phyloP scores from a whole-genome alignment of 2,797 vertebrate species.

The Melanitta fusca region DNA sequence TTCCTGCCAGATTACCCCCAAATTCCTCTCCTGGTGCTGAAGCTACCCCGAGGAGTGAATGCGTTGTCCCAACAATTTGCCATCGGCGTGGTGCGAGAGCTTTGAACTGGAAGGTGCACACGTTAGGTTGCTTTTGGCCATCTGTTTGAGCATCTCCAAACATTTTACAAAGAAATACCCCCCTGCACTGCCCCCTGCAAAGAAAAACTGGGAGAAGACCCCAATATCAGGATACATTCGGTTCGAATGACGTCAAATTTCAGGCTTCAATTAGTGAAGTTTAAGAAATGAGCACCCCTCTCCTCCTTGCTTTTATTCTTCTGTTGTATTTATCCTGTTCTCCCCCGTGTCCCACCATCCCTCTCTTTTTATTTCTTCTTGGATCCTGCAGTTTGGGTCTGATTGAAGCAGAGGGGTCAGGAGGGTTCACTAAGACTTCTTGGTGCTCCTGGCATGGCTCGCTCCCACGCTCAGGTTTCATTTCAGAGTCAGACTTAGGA shows the following conservation, averaged over 20 bases:
- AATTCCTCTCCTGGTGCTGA: background rate
- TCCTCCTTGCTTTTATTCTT: background rate
- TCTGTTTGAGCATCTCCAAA: background rate
- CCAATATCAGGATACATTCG: fast-evolving
- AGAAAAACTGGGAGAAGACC: background rate
- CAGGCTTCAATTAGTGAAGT: fast-evolving
- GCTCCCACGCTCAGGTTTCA: background rate
- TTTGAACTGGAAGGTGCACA: background rate
- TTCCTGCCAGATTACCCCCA: background rate
- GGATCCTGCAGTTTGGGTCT: background rate
- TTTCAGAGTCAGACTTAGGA: background rate
- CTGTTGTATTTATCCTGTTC: background rate
- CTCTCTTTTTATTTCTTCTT: background rate
- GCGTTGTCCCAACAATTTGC: fast-evolving
- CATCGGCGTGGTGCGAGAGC: no score
- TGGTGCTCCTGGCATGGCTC: background rate
- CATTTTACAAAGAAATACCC: background rate
- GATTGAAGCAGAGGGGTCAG: background rate
- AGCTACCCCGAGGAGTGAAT: background rate
- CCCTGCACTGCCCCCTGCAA: background rate
- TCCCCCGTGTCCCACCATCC: fast-evolving
- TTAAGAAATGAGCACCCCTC: background rate
- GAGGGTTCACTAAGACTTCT: background rate
- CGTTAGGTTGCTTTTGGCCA: background rate
- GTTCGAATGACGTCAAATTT: background rate